Evolutionary conservation across 1,140 invertebrate genomes (phyloP), one percentile per base, ranked within the genome.

Genomic region (Marisa cornuarietis): DNA sequence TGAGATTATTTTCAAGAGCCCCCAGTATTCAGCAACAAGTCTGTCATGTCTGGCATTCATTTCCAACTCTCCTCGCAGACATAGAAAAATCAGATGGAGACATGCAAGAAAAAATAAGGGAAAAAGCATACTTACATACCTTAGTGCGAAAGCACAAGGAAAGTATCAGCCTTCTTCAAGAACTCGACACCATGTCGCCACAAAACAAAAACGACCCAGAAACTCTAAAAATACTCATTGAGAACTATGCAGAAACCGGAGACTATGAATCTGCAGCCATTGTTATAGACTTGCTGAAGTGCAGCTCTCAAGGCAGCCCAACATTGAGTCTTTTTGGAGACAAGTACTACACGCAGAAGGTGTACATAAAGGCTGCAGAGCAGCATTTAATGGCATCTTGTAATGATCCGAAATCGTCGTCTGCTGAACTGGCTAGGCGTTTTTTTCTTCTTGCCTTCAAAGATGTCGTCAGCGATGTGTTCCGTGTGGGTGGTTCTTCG

Each of bases 201-300:
- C 42, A 77, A 31, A 24, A 54, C 52, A 6, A 49, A 62, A 69
- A 77, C 13, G 65, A 77, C 22, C 76, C 76, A 31, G n/a, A 69
- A 26, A 22, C 65, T 26, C 65, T 77, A 13, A 77, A 69, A 62
- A 42, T 77, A 18, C 68, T 20, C 51, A 69, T 77, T 52, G 76
- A 77, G 65, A 42, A 68, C 65, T 77, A 54, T 20, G 65, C 68
- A 24, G 76, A 18, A 1, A 24, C 26, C 5, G 49, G 10, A 31
- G 14, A 69, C 8, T 77, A 24, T 54, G 31, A 68, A 63, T n/a
- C 49, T 26, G 76, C 76, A 14, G 10, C 52, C 24, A 77, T 65
- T 16, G 69, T 68, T 31, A 42, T 77, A 18, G n/a, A 77, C 6
- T 16, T 68, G 6, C 63, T 77, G 20, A 77, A 69, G 51, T 69